These are phyloP conservation scores for Drosophila pseudoobscura DNA, from an alignment of 1,140 invertebrate genomes.

Conservation along the genomic window DNA sequence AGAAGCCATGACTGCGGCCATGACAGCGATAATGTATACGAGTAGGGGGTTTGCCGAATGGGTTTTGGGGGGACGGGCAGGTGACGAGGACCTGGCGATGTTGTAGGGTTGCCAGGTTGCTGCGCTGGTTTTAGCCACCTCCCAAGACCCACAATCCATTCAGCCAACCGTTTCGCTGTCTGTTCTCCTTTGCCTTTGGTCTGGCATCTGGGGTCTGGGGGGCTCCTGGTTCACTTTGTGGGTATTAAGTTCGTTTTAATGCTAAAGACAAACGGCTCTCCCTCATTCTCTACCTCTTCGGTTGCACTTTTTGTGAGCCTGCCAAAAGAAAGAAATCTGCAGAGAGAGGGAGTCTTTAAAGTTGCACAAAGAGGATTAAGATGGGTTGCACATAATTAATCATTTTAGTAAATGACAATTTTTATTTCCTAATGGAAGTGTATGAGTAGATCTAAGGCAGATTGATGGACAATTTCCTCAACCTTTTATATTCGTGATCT, in stretches of 20 bases:
- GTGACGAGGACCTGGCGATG: constrained; percentile 6
- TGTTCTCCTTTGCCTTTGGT: neutral
- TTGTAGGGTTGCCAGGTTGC: constrained; percentile 65
- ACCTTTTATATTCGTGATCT: neutral
- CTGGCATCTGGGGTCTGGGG: constrained; percentile 20
- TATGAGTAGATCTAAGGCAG: neutral
- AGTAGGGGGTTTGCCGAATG: constrained; percentile 18
- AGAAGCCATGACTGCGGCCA: constrained; percentile 82
- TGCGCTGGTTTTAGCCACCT: constrained; percentile 21
- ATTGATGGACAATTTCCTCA: neutral
- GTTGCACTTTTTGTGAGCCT: constrained; percentile 56
- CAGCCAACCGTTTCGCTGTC: constrained; percentile 5
- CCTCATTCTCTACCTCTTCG: constrained; percentile 6
- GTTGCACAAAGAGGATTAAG: constrained; percentile 48
- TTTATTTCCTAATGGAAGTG: neutral
- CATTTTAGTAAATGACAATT: constrained; percentile 2
- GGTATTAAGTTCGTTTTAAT: constrained; percentile 76
- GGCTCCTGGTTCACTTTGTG: constrained; percentile 54
- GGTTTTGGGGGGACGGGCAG: constrained; percentile 1
- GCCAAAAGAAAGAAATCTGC: constrained; percentile 14
- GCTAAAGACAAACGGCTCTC: constrained; percentile 64
- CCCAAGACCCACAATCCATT: constrained; percentile 20
- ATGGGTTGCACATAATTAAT: constrained; percentile 35
- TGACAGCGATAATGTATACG: constrained; percentile 80
- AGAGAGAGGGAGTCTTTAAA: constrained; percentile 38